These are phyloP conservation scores for Syrphus vitripennis DNA, from an alignment of 2,888 invertebrate genomes.

Conservation along the genomic window DNA sequence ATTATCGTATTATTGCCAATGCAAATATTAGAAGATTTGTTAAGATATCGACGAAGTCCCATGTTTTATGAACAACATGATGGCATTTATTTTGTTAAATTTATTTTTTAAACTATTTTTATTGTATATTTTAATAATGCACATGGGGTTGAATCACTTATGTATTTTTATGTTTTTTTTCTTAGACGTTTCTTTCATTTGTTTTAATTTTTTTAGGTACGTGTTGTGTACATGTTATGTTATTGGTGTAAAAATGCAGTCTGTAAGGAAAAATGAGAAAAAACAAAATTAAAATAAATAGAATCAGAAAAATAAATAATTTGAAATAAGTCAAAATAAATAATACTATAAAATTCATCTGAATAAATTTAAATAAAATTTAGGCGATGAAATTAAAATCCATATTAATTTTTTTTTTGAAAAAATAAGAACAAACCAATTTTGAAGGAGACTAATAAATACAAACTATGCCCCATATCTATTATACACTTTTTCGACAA, in stretches of 20 bases:
- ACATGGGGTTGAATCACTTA: slow-evolving; percentile 43
- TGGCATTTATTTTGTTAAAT: slow-evolving; percentile 32
- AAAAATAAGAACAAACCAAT: neutral
- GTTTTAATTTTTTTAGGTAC: slow-evolving; percentile 6
- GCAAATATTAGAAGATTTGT: slow-evolving; percentile 56
- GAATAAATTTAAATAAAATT: slow-evolving; percentile 17
- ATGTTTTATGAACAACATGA: slow-evolving; percentile 61
- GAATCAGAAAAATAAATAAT: slow-evolving; percentile 26
- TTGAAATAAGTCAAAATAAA: neutral
- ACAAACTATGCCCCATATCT: too few species aligned
- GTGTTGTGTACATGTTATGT: slow-evolving; percentile 54
- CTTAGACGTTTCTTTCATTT: slow-evolving; percentile 3
- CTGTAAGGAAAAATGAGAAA: slow-evolving; percentile 72
- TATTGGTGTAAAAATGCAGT: slow-evolving; percentile 68
- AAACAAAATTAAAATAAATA: slow-evolving; percentile 67
- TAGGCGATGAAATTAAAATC: slow-evolving; percentile 34
- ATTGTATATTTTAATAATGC: slow-evolving; percentile 58
- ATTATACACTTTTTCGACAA: too few species aligned
- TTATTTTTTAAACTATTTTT: slow-evolving; percentile 37
- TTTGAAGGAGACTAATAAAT: too few species aligned
- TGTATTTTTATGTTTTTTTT: neutral
- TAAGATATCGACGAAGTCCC: slow-evolving; percentile 65
- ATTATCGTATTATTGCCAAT: slow-evolving; percentile 55
- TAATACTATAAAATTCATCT: neutral
- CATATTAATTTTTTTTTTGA: neutral